Conservation (phyloP, 1,140 invertebrate species). For the Drosophila pseudoobscura region DNA sequence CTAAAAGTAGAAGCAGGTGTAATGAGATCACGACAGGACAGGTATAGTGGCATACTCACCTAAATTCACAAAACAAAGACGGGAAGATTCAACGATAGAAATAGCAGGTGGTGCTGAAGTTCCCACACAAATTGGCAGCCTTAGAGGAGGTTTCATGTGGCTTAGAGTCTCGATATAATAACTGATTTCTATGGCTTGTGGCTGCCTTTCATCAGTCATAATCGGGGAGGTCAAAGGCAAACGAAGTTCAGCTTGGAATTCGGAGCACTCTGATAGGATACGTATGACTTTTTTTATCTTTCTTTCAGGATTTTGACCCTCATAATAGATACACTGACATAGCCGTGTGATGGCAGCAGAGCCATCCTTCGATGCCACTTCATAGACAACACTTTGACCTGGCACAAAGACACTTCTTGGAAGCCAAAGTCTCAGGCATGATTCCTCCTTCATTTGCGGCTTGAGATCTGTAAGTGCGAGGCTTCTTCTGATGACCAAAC, state of each 20-base stretch:
- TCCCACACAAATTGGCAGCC: conserved; percentile 51
- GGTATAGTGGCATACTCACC: conserved; percentile 27
- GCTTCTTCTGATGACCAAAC: conserved; percentile 44
- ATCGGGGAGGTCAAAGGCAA: conserved; percentile 55
- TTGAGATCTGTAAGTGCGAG: conserved; percentile 39
- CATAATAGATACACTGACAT: conserved; percentile 45
- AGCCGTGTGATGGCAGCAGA: conserved; percentile 19
- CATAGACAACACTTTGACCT: conserved; percentile 51
- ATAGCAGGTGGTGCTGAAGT: conserved; percentile 51
- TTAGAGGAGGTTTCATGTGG: conserved; percentile 10
- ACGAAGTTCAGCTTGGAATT: conserved; percentile 21
- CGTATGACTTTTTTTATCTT: conserved; percentile 41
- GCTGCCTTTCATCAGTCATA: conserved; percentile 22
- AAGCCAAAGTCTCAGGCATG: conserved; percentile 21
- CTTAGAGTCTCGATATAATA: conserved; percentile 54
- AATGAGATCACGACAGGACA: neutral
- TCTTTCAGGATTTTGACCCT: conserved; percentile 13
- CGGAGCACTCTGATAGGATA: conserved; percentile 26
- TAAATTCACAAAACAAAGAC: conserved; percentile 48
- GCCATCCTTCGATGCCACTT: conserved; percentile 10
- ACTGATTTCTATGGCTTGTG: conserved; percentile 34
- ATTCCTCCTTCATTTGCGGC: conserved; percentile 13
- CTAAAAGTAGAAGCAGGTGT: conserved; percentile 21
- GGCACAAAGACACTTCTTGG: conserved; percentile 64
- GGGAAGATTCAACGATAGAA: neutral